Base-by-base conservation (phyloP, 2,888 invertebrate species). In the Pseudoips prasinana region DNA sequence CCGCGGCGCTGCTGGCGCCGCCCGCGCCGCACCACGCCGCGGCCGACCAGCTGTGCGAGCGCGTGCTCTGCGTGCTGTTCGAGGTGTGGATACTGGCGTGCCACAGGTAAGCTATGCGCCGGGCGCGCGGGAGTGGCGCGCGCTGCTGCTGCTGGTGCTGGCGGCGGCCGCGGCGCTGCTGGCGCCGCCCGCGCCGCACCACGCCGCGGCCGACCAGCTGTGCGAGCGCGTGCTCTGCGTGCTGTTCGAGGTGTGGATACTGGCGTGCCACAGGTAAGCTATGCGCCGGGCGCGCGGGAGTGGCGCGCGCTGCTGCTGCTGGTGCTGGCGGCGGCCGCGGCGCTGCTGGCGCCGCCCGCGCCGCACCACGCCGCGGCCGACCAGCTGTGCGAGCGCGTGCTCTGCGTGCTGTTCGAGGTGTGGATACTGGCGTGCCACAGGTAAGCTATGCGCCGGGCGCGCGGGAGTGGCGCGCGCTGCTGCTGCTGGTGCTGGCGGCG, bases 331-430 rank as follows among this genome's bases (percentile, higher is more conserved):
- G 86, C 98, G 19, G 98, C 98, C 66, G 95, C 98, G 54, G 96
- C 96, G 5, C 88, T 98, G 22, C 89, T 98, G 40, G 94, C 97
- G 1, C 97, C 98, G 10, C 98, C 98, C 3, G 95, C 96, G 3
- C 94, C 97, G 17, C 96, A 96, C 83, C 98, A 98, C 80, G 96
- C 97, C 65, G 96, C 97, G n/a, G 96, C 96, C 0, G 98, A 98
- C 73, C 97, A 98, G 73, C 89, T 98, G 25, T 97, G 98, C 73
- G 97, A 98, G 76, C 90, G 98, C 19, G 97, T 98, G 30, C 90
- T 98, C 3, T 96, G 96, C 52, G 98, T 98, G 19, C 90, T 98
- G 33, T 96, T 98, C 77, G 97, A 98, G 86, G 93, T 96, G 31
- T 90, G 91, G 91, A 57, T 91, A 19, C 53, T 91, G 39, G 90